A percentile compares a stretch with the other conserved stretches of the same genome.
Evolutionary conservation across 37 sponge, comb jelly and placozoan genomes (phyloP).

Genomic region (Hexactinellida sp.): DNA sequence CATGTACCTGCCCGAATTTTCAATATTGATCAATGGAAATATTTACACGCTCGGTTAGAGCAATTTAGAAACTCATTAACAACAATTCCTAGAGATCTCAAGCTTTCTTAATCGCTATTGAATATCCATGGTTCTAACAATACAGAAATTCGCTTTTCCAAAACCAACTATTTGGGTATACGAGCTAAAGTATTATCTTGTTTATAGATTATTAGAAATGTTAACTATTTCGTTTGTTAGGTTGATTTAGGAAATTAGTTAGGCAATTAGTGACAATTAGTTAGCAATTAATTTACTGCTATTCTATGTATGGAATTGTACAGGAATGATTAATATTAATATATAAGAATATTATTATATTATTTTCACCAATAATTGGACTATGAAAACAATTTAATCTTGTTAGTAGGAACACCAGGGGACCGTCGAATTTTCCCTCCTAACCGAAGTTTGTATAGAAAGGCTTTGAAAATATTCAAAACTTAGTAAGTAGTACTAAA

Average conservation of each 20-base stretch:
- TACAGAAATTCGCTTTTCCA: background rate
- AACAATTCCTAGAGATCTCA: background rate
- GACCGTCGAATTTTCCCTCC: no score
- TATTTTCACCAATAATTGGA: no score
- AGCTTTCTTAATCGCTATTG: background rate
- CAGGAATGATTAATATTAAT: no score
- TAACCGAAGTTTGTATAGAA: no score
- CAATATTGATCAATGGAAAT: conserved; percentile 10
- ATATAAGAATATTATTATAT: no score
- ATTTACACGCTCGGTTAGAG: conserved; percentile 1
- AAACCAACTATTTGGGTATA: background rate
- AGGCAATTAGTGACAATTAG: no score
- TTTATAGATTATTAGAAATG: conserved; percentile 5
- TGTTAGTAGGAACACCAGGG: no score
- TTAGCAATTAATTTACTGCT: no score
- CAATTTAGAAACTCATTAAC: background rate
- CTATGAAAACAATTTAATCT: no score
- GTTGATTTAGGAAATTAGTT: conserved; percentile 9
- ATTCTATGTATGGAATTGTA: no score
- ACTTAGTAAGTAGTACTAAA: no score
- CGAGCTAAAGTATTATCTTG: background rate
- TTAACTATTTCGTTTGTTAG: background rate
- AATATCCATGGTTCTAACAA: background rate
- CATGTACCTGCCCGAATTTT: background rate
- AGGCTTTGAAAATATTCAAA: no score